Percentiles rank a stretch among this genome's conserved stretches.
Conservation (phyloP, 2,888 invertebrate genomes). For the Tenthredo livida region DNA sequence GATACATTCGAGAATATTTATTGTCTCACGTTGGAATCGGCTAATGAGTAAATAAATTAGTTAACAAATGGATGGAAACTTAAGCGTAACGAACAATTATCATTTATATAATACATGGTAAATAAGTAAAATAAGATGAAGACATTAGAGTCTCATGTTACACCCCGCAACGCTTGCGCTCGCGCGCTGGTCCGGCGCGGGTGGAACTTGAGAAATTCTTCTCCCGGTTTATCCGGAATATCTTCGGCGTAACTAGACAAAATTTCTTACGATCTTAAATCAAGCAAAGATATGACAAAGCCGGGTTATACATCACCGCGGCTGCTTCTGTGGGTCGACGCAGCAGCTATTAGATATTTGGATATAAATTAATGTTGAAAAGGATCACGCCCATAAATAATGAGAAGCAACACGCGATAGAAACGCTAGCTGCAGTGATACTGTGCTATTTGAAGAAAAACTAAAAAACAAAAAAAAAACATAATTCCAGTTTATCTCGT, state of each 20-base stretch:
- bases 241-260: constrained; percentile 40
- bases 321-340: background rate
- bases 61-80: background rate
- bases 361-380: constrained; percentile 38
- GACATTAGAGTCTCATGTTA: constrained; percentile 34
- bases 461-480: background rate
- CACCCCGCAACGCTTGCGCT: background rate
- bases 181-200: background rate
- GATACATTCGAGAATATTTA: background rate
- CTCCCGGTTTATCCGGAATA: constrained; percentile 9
- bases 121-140: background rate
- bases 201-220: constrained; percentile 18
- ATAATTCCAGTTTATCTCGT: background rate
- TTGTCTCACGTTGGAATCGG: background rate
- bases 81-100: background rate
- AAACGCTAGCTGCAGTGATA: background rate
- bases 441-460: background rate
- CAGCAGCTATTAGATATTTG: constrained; percentile 27
- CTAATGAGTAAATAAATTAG: background rate
- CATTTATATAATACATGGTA: background rate
- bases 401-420: constrained; percentile 9
- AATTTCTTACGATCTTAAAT: constrained; percentile 27
- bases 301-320: constrained; percentile 32
- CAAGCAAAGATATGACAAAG: constrained; percentile 45
- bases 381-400: constrained; percentile 45